phyloP scores from a whole-genome alignment of 2,888 invertebrate genomes.

The Microctonus hyperodae region DNA sequence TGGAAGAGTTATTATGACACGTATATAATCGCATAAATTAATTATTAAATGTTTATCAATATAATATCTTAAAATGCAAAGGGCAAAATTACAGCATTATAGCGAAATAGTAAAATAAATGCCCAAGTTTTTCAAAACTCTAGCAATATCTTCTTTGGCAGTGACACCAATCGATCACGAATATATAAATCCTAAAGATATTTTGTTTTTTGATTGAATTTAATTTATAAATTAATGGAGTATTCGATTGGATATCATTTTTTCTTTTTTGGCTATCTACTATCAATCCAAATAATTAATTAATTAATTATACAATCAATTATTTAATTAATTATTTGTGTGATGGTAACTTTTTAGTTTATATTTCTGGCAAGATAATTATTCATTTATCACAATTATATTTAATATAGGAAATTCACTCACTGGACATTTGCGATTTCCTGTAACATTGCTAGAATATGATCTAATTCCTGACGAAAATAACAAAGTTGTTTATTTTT shows the following conservation, averaged over 20 bases:
- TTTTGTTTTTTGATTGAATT: constrained; percentile 27
- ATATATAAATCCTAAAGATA: not conserved
- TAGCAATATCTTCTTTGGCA: constrained; percentile 50
- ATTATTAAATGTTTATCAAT: not conserved
- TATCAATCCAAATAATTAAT: not conserved
- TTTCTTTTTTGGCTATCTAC: constrained; percentile 35
- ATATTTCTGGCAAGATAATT: not conserved
- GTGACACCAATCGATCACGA: constrained; percentile 48
- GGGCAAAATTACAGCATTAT: constrained; percentile 39
- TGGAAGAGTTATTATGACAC: not conserved
- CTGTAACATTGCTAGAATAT: constrained; percentile 58
- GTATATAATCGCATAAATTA: not conserved
- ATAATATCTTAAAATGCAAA: not conserved
- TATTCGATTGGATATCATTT: constrained; percentile 40
- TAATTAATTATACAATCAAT: not conserved
- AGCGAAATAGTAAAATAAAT: constrained; percentile 40
- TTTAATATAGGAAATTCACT: constrained; percentile 22
- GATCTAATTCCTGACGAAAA: constrained; percentile 58
- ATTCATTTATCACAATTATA: constrained; percentile 12
- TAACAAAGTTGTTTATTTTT: constrained; percentile 57
- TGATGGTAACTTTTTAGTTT: not conserved
- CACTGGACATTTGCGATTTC: constrained; percentile 55
- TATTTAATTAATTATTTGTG: too few relatives aligned
- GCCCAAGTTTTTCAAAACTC: constrained; percentile 22
- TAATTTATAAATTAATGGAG: constrained; percentile 27